Percentiles rank a stretch among this genome's conserved stretches.
These are phyloP conservation scores for Microctonus aethiopoides DNA, from an alignment of 2,888 invertebrate genomes.

Conservation along the genomic window DNA sequence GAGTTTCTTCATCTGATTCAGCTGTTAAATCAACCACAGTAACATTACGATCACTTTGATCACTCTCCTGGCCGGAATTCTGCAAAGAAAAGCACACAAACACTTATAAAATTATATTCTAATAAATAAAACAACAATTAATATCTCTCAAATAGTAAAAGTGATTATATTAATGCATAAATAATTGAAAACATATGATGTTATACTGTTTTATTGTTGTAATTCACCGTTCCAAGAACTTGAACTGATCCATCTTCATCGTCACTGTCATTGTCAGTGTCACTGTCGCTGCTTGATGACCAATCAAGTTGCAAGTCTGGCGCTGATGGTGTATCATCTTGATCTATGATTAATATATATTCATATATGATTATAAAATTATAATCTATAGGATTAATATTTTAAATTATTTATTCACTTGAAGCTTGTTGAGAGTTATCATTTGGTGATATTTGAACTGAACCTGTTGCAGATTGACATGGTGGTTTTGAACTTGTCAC, in stretches of 20 bases:
- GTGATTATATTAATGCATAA: neutral
- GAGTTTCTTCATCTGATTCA: conserved; percentile 70
- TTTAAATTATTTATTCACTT: conserved; percentile 44
- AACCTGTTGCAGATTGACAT: conserved; percentile 45
- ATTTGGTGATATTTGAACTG: conserved; percentile 50
- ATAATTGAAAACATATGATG: neutral
- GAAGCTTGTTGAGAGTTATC: conserved; percentile 47
- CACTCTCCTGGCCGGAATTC: conserved; percentile 46
- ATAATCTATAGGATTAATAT: neutral
- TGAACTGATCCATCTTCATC: conserved; percentile 72
- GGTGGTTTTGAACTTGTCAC: conserved; percentile 47
- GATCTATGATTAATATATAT: conserved; percentile 44
- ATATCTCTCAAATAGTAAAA: neutral
- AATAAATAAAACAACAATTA: neutral
- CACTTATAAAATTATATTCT: conserved; percentile 6
- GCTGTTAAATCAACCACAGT: conserved; percentile 72
- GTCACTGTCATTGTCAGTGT: no score
- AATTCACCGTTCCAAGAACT: conserved; percentile 65
- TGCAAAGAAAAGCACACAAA: conserved; percentile 35
- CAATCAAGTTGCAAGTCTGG: conserved; percentile 84
- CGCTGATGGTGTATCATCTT: conserved; percentile 71
- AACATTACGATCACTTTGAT: conserved; percentile 66
- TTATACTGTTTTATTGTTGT: conserved; percentile 52
- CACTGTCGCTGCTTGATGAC: conserved; percentile 70
- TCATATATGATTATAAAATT: conserved; percentile 1